Conservation (phyloP, 2,113 vertebrate genomes). For the Gorilla gorilla region DNA sequence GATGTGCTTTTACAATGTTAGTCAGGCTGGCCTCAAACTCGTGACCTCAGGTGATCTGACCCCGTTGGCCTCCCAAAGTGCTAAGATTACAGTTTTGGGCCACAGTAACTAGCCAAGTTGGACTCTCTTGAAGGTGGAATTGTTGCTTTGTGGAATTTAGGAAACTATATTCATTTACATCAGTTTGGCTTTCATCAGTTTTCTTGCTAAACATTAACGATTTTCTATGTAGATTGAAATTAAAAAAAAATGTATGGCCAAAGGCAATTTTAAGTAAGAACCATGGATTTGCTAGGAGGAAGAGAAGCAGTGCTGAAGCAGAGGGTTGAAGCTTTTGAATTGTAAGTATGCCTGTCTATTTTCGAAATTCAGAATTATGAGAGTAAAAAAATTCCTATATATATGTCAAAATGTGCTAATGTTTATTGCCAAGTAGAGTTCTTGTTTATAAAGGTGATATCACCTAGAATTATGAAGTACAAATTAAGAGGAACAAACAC, state of each 20-base stretch:
- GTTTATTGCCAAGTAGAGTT: not conserved
- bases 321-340: constrained; percentile 92
- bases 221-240: constrained; percentile 89
- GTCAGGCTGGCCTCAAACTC: too few relatives aligned
- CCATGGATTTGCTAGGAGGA: constrained; percentile 90
- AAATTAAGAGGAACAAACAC: too few relatives aligned
- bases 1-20: too few relatives aligned
- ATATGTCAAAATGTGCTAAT: not conserved
- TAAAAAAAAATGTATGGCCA: constrained; percentile 92
- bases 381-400: not conserved
- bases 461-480: not conserved
- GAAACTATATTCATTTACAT: constrained; percentile 16
- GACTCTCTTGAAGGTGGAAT: constrained; percentile 12
- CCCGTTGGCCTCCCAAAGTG: too few relatives aligned
- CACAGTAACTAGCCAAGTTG: not conserved
- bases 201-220: constrained; percentile 45
- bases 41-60: too few relatives aligned
- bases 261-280: constrained; percentile 91
- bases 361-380: not conserved
- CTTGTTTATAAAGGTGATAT: not conserved
- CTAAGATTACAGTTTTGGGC: too few relatives aligned
- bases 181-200: constrained; percentile 13
- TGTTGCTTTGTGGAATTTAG: constrained; percentile 10
- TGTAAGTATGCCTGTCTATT: constrained; percentile 84
- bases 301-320: too few relatives aligned